Conservation (phyloP, 64 coral and sea anemone species). For the Dendrophyllia cribrosa region DNA sequence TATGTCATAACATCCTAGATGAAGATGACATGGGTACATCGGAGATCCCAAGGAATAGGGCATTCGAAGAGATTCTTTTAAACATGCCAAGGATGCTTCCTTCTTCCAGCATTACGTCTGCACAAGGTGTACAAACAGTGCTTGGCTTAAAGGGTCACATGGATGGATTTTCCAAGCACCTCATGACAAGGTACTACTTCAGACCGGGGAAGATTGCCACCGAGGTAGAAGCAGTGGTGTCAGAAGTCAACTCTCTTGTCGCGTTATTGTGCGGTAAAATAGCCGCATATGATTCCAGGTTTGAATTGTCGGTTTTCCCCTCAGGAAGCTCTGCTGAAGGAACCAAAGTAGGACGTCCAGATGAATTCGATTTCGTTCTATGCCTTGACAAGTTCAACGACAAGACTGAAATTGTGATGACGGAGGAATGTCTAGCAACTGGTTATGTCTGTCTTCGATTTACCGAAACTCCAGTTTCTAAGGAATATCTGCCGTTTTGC, state of each 20-base stretch:
- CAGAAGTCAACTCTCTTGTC: constrained; percentile 28
- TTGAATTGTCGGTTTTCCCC: constrained; percentile 42
- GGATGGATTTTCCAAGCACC: background rate
- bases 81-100: constrained; percentile 31
- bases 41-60: constrained; percentile 6
- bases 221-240: constrained; percentile 2
- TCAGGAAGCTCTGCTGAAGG: constrained; percentile 42
- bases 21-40: background rate
- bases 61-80: constrained; percentile 20
- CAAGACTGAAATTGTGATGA: constrained; percentile 10
- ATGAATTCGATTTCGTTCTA: constrained; percentile 52
- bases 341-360: constrained; percentile 37
- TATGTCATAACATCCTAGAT: constrained; percentile 16
- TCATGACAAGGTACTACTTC: constrained; percentile 11
- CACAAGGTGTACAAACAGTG: constrained; percentile 10
- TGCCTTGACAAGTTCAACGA: constrained; percentile 45
- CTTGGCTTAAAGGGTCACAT: constrained; percentile 1
- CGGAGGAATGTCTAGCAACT: constrained; percentile 14
- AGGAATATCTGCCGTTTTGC: constrained; percentile 21
- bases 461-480: constrained; percentile 11
- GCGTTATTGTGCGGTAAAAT: constrained; percentile 13
- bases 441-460: constrained; percentile 34
- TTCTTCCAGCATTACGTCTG: constrained; percentile 34
- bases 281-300: constrained; percentile 33
- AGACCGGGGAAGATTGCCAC: background rate